Evolutionary conservation across 2,797 vertebrate species (phyloP).

Genomic region (Eremophila alpestris): DNA sequence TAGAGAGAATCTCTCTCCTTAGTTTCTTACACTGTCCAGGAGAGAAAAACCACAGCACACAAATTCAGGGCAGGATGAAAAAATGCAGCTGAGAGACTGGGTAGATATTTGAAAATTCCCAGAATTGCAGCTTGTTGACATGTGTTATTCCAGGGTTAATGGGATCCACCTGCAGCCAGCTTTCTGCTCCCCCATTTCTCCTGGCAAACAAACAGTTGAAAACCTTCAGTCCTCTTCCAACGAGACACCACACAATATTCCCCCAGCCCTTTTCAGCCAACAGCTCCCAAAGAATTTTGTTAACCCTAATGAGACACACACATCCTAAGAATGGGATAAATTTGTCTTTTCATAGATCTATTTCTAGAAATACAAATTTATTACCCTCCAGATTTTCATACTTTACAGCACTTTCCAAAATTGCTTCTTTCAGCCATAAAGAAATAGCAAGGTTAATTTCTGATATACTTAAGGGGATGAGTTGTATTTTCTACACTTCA

Average conservation of each 20-base stretch:
- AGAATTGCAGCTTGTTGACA: constrained; percentile 10
- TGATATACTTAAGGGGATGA: not conserved
- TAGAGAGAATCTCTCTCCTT: not conserved
- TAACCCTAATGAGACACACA: not conserved
- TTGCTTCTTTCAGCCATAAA: not conserved
- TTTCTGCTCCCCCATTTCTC: not conserved
- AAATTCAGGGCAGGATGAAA: not conserved
- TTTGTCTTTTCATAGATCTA: not conserved
- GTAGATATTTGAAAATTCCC: not conserved
- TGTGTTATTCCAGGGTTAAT: constrained; percentile 45
- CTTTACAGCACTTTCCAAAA: not conserved
- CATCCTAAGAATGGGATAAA: not conserved
- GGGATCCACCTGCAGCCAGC: constrained; percentile 48
- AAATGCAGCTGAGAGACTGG: not conserved
- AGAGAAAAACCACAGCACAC: not conserved
- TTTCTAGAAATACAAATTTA: not conserved
- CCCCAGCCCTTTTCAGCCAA: not conserved
- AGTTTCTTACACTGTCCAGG: not conserved
- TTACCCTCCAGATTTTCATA: not conserved
- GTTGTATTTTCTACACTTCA: not conserved
- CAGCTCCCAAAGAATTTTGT: not conserved
- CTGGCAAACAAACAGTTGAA: not conserved
- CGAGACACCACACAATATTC: not conserved
- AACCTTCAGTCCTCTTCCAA: not conserved
- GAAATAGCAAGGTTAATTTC: not conserved